Evolutionary conservation across 2,113 vertebrate species (phyloP).

Genomic region (Etheostoma cragini): DNA sequence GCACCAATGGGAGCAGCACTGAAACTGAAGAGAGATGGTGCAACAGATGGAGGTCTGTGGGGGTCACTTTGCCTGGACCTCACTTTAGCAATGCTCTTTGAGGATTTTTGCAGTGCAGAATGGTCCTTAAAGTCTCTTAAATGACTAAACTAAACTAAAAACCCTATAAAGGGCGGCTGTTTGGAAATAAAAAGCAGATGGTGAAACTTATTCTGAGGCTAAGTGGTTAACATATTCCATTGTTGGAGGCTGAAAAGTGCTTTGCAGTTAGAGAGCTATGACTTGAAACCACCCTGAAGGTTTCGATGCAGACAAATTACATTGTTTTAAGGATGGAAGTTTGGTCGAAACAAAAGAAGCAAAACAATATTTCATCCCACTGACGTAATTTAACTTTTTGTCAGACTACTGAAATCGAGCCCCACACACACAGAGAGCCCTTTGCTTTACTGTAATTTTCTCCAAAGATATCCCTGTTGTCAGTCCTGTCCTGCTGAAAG

Average conservation of each 20-base stretch:
- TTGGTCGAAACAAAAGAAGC: background rate
- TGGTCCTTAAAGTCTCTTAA: constrained; percentile 33
- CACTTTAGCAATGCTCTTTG: constrained; percentile 27
- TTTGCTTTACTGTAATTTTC: background rate
- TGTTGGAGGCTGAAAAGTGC: background rate
- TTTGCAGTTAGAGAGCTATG: background rate
- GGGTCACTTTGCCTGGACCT: constrained; percentile 38
- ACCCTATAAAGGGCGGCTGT: background rate
- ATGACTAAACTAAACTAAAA: background rate
- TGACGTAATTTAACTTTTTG: background rate
- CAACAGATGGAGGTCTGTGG: constrained; percentile 63
- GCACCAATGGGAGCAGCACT: background rate
- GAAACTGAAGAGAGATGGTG: background rate
- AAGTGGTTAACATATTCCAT: constrained; percentile 26
- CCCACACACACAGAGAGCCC: background rate
- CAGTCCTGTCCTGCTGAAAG: background rate
- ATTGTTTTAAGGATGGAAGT: constrained; percentile 4
- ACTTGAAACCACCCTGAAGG: background rate
- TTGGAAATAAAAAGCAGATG: constrained; percentile 39
- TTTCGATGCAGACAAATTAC: background rate
- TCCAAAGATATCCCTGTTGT: background rate
- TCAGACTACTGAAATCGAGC: background rate
- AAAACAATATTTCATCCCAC: background rate
- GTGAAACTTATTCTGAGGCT: constrained; percentile 15
- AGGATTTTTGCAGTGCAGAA: constrained; percentile 38